Base-by-base conservation (phyloP, 2,797 vertebrate species). In the Lophotriccus pileatus region DNA sequence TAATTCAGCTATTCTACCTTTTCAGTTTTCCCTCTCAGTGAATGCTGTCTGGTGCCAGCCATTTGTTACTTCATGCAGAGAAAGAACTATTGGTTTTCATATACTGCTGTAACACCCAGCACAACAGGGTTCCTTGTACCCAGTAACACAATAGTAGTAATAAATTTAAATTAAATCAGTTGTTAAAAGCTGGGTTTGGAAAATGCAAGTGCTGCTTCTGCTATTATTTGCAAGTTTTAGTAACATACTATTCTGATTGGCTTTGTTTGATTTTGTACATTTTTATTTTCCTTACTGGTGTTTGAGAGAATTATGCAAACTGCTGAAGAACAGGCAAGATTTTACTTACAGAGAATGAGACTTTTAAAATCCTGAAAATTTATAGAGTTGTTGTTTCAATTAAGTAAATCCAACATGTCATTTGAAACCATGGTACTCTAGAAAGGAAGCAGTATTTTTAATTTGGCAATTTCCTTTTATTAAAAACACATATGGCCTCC, bases 31-130 rank as follows among this genome's bases (percentile, higher is more conserved):
- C 18, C 60, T 89, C 68, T 72, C 7, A 4, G 32, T 85, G 89
- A 77, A 19, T 72, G 49, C 41, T 72, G 7, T 56, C n/a, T 89
- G 53, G 41, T 86, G 55, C 36, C 46, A 78, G 46, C 49, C 30
- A 3, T 92, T 92, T 60, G 52, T 76, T 70, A 44, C 28, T 62
- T 90, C 24, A 16, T 49, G 76, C n/a, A 49, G 47, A 36, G 37
- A 53, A 73, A 67, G 22, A 24, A 16, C 39, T 15, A 10, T 6
- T 5, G 0, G 0, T 0, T 34, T 63, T 4, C 41, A 13, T 0
- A 3, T 9, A 0, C 8, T 67, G 74, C 47, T 50, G 10, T 83
- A 68, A 36, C 3, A 32, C 6, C 14, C 14, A 25, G 34, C 27
- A 25, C 63, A 70, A 53, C 4, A 62, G 34, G 62, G 27, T 75